Conservation (phyloP, 2,113 vertebrate species). For the Neodon shergylaensis region DNA sequence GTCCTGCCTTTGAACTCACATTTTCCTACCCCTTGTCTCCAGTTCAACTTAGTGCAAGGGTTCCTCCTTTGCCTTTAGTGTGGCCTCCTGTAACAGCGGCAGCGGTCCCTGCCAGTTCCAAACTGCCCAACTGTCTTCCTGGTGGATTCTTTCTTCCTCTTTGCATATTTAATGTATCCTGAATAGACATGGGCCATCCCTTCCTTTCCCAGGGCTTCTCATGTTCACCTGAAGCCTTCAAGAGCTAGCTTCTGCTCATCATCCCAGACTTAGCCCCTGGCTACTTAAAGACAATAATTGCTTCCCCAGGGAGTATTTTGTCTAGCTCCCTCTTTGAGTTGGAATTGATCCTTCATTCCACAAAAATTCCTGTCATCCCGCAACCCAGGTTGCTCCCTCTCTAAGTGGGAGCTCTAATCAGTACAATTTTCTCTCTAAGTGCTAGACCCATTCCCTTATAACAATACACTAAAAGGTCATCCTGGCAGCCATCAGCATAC, state of each 20-base stretch:
- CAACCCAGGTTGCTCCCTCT: not conserved
- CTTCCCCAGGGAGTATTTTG: not conserved
- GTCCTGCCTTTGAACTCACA: not conserved
- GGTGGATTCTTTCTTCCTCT: not conserved
- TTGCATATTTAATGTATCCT: not conserved
- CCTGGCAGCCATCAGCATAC: not conserved
- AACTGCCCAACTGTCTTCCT: not conserved
- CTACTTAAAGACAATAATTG: not conserved
- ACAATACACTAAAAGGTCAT: not conserved
- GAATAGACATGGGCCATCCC: rapidly evolving
- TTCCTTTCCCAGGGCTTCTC: not conserved
- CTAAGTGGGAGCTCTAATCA: not conserved
- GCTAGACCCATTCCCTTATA: not conserved
- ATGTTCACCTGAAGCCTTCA: not conserved
- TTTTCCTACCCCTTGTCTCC: not conserved
- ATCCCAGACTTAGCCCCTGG: not conserved
- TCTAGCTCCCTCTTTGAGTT: slow-evolving; percentile 9
- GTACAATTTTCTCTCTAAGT: not conserved
- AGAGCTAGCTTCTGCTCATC: not conserved
- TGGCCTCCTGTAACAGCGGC: not conserved
- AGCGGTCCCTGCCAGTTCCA: not conserved
- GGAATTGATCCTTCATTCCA: not conserved
- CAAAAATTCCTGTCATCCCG: not conserved
- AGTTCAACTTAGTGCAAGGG: not conserved
- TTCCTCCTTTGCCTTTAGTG: not conserved